A percentile compares a stretch with the other conserved stretches of the same genome.
These are phyloP conservation scores for Dascillus cervinus DNA, from an alignment of 2,888 invertebrate genomes.

Conservation along the genomic window DNA sequence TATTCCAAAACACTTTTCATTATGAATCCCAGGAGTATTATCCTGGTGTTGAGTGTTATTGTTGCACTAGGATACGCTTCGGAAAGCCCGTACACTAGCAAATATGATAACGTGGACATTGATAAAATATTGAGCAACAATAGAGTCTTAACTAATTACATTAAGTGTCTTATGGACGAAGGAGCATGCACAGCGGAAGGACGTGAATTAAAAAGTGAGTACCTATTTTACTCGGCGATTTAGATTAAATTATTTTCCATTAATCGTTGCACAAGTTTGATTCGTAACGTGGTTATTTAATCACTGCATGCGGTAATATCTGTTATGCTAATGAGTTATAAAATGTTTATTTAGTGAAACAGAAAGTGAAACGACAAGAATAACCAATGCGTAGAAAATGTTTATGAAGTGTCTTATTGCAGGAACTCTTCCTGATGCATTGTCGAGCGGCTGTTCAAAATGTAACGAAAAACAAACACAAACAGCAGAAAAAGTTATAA, in stretches of 20 bases:
- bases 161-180: constrained; percentile 54
- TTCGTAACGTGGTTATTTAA: no score
- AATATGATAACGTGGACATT: constrained; percentile 51
- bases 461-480: constrained; percentile 60
- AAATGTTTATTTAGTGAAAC: no score
- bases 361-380: no score
- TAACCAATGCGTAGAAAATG: no score
- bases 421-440: constrained; percentile 66
- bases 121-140: constrained; percentile 50
- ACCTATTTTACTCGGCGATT: constrained; percentile 4
- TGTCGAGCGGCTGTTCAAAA: constrained; percentile 57
- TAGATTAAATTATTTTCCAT: constrained; percentile 3
- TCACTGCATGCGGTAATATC: no score
- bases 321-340: no score
- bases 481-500: constrained; percentile 61
- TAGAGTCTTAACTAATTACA: constrained; percentile 51
- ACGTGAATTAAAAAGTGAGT: constrained; percentile 54
- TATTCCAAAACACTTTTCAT: constrained; percentile 1
- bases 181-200: constrained; percentile 54
- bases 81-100: constrained; percentile 39
- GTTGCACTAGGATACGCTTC: constrained; percentile 22
- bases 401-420: no score
- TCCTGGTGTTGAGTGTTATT: constrained; percentile 31
- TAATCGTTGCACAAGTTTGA: not conserved
- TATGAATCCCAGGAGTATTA: constrained; percentile 25